Conservation (phyloP, 1,140 invertebrate species). For the Rhopalosiphum padi region DNA sequence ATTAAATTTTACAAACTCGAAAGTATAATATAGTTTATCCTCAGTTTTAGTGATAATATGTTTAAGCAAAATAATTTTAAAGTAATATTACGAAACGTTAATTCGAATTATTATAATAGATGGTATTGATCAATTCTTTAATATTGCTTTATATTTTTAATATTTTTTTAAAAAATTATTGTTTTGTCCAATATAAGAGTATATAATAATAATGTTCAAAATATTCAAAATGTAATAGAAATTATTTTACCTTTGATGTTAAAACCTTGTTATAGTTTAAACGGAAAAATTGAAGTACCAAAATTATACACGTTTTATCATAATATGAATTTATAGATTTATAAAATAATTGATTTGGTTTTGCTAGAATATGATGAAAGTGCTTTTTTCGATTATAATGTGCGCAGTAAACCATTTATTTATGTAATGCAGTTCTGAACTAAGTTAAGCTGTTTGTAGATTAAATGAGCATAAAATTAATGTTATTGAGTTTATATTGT, state of each 20-base stretch:
- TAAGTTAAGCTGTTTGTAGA: conserved; percentile 7
- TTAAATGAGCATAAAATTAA: conserved; percentile 6
- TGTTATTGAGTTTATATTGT: neutral
- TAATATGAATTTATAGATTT: conserved; percentile 2
- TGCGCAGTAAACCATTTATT: neutral
- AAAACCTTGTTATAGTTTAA: neutral
- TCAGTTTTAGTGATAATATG: too few relatives aligned
- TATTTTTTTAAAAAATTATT: neutral
- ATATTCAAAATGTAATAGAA: neutral
- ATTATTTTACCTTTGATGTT: neutral
- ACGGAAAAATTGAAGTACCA: neutral
- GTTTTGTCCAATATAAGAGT: neutral
- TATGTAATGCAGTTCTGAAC: conserved; percentile 1
- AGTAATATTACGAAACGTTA: too few relatives aligned
- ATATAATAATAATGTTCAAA: neutral
- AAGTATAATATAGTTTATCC: neutral
- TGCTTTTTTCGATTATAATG: neutral
- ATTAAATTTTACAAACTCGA: neutral
- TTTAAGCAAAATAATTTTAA: too few relatives aligned
- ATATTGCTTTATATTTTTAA: too few relatives aligned
- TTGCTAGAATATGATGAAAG: neutral
- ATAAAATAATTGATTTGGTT: neutral
- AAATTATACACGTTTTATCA: neutral
- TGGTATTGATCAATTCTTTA: neutral
- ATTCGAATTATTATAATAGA: too few relatives aligned